These are phyloP conservation scores for Plusia festucae DNA, from an alignment of 2,888 invertebrate genomes.

Conservation along the genomic window DNA sequence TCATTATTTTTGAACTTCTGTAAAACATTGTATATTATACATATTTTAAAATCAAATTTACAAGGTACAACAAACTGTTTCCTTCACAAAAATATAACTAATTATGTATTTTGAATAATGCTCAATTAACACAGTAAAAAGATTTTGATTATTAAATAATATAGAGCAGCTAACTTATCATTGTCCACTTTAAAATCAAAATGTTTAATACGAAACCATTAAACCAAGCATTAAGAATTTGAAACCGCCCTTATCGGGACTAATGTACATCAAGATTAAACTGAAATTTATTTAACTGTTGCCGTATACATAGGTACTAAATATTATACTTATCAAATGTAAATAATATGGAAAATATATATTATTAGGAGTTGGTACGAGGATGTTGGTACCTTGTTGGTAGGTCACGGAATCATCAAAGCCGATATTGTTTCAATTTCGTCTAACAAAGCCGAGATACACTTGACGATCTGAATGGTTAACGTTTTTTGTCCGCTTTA, in stretches of 20 bases:
- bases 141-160: not conserved
- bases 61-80: too few relatives aligned
- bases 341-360: constrained; percentile 17
- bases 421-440: constrained; percentile 55
- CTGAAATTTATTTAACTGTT: constrained; percentile 43
- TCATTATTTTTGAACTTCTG: too few relatives aligned
- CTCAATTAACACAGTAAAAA: not conserved
- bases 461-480: constrained; percentile 67
- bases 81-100: too few relatives aligned
- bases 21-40: too few relatives aligned
- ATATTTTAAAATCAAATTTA: too few relatives aligned
- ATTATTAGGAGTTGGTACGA: constrained; percentile 12
- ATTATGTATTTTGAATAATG: too few relatives aligned
- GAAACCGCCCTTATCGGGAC: constrained; percentile 29
- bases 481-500: constrained; percentile 73
- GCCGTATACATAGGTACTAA: constrained; percentile 32
- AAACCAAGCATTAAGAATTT: constrained; percentile 39
- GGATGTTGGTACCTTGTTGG: constrained; percentile 6
- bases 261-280: constrained; percentile 43
- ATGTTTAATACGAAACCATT: constrained; percentile 34
- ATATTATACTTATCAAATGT: constrained; percentile 19
- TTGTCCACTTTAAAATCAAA: not conserved
- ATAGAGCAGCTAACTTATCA: not conserved
- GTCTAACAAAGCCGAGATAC: constrained; percentile 56
- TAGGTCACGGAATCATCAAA: constrained; percentile 34